These are phyloP conservation scores for Lonchura striata DNA, from an alignment of 2,113 vertebrate species.

Conservation along the genomic window DNA sequence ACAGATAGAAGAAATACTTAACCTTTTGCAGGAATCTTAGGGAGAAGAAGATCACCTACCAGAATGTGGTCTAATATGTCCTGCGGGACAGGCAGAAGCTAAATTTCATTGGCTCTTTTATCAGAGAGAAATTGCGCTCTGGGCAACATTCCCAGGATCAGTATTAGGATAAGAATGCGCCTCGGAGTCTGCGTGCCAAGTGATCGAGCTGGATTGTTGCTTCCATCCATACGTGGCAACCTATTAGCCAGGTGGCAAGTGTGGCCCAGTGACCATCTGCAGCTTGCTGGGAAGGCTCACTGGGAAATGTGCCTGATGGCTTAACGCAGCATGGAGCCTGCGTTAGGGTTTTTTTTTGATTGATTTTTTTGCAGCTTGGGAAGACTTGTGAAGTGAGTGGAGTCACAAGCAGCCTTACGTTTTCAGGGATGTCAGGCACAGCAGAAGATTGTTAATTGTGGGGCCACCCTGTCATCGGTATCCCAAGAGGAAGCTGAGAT, in stretches of 20 bases:
- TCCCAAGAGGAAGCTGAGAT: neutral
- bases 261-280: neutral
- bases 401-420: neutral
- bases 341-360: neutral
- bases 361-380: neutral
- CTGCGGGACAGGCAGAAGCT: neutral
- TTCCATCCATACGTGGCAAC: neutral
- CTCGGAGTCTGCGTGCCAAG: neutral
- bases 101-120: neutral
- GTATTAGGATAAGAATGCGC: neutral
- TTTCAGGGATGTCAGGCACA: neutral
- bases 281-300: neutral
- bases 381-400: neutral
- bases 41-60: neutral
- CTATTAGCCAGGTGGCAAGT: neutral
- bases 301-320: neutral
- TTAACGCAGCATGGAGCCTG: neutral
- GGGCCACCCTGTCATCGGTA: neutral
- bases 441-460: neutral
- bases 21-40: neutral
- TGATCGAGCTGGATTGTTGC: neutral
- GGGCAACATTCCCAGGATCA: slow-evolving; percentile 37
- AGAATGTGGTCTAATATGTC: neutral
- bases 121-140: slow-evolving; percentile 31
- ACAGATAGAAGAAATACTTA: neutral